Conservation (phyloP, 2,797 vertebrate genomes). For the Setipinna tenuifilis region DNA sequence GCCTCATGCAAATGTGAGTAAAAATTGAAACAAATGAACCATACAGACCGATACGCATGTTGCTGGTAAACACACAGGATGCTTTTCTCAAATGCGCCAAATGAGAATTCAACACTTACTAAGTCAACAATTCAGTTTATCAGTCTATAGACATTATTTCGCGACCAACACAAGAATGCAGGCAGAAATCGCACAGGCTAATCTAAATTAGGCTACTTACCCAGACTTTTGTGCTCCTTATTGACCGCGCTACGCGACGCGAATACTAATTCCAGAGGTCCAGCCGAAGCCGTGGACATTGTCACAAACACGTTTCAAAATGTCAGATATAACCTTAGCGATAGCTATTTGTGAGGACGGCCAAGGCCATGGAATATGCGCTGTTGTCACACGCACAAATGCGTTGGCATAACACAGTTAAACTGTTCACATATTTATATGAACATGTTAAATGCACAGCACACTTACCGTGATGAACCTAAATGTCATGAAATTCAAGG, state of each 20-base stretch:
- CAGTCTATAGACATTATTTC: not conserved
- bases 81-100: not conserved
- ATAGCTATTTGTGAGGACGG: not conserved
- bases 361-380: not conserved
- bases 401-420: not conserved
- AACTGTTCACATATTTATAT: not conserved
- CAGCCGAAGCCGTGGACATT: not conserved
- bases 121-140: not conserved
- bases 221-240: not conserved
- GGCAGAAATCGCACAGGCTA: not conserved
- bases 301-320: not conserved
- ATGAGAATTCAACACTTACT: not conserved
- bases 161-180: not conserved
- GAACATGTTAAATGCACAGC: not conserved
- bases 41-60: not conserved
- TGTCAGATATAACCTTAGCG: no score
- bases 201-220: not conserved
- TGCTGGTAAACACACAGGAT: not conserved
- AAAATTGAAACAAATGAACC: not conserved
- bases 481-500: not conserved
- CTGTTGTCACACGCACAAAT: not conserved
- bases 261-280: not conserved
- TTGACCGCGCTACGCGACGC: not conserved
- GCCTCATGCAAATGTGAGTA: not conserved
- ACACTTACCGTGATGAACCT: slow-evolving; percentile 5